These are phyloP conservation scores for Myotis myotis DNA, from an alignment of 2,797 vertebrate species.

Conservation along the genomic window DNA sequence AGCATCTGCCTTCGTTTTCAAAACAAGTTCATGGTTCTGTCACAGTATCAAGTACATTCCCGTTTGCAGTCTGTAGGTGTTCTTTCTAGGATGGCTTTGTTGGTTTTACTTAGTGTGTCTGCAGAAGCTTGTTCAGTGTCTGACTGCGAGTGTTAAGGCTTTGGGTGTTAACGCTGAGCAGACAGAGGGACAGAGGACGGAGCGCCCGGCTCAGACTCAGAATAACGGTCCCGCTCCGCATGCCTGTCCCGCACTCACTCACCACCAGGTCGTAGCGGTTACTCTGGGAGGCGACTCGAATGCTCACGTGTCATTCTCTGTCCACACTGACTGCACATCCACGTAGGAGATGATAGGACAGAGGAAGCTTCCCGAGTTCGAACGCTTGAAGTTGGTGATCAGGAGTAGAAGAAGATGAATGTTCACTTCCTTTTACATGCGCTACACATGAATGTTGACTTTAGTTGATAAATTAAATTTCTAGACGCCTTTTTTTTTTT, in stretches of 20 bases:
- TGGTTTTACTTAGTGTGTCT: slow-evolving; percentile 63
- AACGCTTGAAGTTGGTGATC: slow-evolving; percentile 30
- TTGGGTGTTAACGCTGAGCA: slow-evolving; percentile 54
- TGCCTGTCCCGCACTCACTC: background rate
- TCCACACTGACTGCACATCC: background rate
- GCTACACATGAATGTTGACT: slow-evolving; percentile 42
- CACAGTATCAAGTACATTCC: slow-evolving; percentile 69
- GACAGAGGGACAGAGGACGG: background rate
- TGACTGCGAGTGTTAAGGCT: slow-evolving; percentile 60
- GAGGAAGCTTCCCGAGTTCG: slow-evolving; percentile 19
- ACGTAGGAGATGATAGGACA: background rate
- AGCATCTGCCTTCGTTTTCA: slow-evolving; percentile 81
- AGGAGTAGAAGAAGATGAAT: slow-evolving; percentile 39
- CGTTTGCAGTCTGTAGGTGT: slow-evolving; percentile 72
- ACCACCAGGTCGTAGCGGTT: too few species aligned
- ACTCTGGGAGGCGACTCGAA: background rate
- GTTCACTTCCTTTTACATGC: slow-evolving; percentile 37
- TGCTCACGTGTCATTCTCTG: slow-evolving; percentile 43
- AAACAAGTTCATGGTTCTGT: slow-evolving; percentile 69
- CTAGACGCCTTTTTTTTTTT: background rate
- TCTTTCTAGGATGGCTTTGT: slow-evolving; percentile 57
- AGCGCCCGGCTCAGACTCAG: background rate
- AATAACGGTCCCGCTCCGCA: background rate
- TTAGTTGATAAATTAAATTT: slow-evolving; percentile 58
- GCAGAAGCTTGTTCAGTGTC: slow-evolving; percentile 70